These are phyloP conservation scores for Copsychus sechellarum DNA, from an alignment of 2,113 vertebrate species.

Conservation along the genomic window DNA sequence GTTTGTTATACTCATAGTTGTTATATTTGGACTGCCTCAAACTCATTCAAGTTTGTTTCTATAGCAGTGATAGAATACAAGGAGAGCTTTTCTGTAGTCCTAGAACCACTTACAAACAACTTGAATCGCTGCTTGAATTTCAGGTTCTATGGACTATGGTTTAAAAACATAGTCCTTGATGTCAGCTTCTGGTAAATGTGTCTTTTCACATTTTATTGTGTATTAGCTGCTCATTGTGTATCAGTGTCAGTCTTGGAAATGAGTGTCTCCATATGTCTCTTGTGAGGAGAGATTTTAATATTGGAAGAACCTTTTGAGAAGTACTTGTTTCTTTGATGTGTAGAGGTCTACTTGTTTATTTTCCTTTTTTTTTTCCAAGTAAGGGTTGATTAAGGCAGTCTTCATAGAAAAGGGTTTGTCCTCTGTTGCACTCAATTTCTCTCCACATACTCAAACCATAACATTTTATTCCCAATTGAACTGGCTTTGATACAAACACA, in stretches of 20 bases:
- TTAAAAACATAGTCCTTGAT: neutral
- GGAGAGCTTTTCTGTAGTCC: neutral
- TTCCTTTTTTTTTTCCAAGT: neutral
- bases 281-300: neutral
- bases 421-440: neutral
- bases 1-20: neutral
- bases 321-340: neutral
- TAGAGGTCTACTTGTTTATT: neutral
- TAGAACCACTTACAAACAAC: neutral
- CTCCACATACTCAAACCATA: neutral
- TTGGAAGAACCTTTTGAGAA: neutral
- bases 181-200: neutral
- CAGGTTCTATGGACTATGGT: neutral
- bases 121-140: constrained; percentile 21
- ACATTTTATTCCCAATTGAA: neutral
- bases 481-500: neutral
- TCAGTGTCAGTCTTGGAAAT: neutral
- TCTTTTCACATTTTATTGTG: constrained; percentile 27
- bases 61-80: neutral
- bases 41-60: neutral
- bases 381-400: neutral
- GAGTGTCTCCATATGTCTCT: neutral
- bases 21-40: neutral
- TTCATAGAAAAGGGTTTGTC: neutral
- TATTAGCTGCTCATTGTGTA: neutral